A percentile compares a stretch with the other conserved stretches of the same genome.
Conservation (phyloP, 2,797 vertebrate genomes). For the Enteromius thamalakanensis region DNA sequence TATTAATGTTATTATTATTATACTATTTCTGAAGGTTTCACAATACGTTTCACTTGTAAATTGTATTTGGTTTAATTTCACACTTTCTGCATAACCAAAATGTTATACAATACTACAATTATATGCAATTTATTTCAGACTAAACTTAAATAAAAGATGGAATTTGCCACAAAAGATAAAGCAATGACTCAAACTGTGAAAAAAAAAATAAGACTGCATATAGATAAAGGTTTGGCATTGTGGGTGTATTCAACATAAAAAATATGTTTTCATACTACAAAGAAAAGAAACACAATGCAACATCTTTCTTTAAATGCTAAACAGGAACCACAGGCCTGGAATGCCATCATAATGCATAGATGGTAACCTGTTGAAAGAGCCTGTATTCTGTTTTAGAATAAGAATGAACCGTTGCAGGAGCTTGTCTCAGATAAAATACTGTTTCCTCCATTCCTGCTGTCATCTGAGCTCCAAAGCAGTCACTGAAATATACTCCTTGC, state of each 20-base stretch:
- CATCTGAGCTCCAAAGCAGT: slow-evolving; percentile 31
- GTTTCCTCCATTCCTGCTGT: slow-evolving; percentile 37
- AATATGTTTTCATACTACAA: neutral
- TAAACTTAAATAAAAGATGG: neutral
- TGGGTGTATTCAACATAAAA: neutral
- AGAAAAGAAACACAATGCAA: slow-evolving; percentile 3
- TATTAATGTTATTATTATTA: neutral
- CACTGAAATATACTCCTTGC: slow-evolving; percentile 60
- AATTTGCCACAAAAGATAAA: neutral
- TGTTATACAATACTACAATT: neutral
- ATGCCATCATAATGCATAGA: slow-evolving; percentile 19
- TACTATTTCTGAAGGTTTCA: neutral
- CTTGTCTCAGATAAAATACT: slow-evolving; percentile 45
- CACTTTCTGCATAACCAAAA: neutral
- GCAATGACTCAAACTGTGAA: neutral
- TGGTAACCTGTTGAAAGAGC: slow-evolving; percentile 8
- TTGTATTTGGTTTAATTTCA: neutral
- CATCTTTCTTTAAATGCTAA: slow-evolving; percentile 10
- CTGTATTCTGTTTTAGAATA: slow-evolving; percentile 17
- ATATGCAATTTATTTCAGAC: neutral
- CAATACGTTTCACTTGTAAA: neutral
- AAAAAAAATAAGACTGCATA: neutral
- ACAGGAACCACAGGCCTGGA: neutral
- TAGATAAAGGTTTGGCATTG: neutral
- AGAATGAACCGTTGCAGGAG: slow-evolving; percentile 1